Percentiles rank a stretch among this genome's conserved stretches.
Evolutionary conservation across 2,113 vertebrate genomes (phyloP).

Genomic region (Anoura caudifer): DNA sequence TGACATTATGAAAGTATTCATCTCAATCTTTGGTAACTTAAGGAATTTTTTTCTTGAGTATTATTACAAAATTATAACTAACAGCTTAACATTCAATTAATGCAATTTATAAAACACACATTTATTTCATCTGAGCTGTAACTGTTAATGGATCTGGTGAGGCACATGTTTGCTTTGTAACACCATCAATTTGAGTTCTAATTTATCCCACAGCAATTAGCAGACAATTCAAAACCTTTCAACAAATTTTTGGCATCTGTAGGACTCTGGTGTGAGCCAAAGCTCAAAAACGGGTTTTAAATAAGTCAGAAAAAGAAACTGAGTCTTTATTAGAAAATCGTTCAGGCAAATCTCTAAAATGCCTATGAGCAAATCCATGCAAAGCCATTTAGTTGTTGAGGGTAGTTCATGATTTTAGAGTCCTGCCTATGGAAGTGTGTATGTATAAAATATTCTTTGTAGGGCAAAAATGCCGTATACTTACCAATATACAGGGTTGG

Average conservation of each 20-base stretch:
- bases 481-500: neutral
- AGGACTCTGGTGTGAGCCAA: neutral
- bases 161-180: neutral
- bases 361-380: neutral
- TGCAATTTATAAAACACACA: neutral
- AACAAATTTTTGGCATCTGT: neutral
- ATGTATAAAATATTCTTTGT: neutral
- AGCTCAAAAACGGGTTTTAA: neutral
- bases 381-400: neutral
- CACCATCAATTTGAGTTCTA: neutral
- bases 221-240: conserved; percentile 20
- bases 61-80: neutral
- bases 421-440: neutral
- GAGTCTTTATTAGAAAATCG: neutral
- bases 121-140: neutral
- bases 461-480: neutral
- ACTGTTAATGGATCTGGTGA: neutral
- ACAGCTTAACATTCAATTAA: neutral
- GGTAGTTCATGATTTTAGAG: neutral
- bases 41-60: neutral
- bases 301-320: neutral
- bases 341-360: neutral
- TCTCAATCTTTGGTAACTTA: neutral
- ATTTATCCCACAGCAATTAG: neutral
- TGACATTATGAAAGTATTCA: neutral